These are phyloP conservation scores for Pandemis corylana DNA, from an alignment of 2,888 invertebrate species.

Conservation along the genomic window DNA sequence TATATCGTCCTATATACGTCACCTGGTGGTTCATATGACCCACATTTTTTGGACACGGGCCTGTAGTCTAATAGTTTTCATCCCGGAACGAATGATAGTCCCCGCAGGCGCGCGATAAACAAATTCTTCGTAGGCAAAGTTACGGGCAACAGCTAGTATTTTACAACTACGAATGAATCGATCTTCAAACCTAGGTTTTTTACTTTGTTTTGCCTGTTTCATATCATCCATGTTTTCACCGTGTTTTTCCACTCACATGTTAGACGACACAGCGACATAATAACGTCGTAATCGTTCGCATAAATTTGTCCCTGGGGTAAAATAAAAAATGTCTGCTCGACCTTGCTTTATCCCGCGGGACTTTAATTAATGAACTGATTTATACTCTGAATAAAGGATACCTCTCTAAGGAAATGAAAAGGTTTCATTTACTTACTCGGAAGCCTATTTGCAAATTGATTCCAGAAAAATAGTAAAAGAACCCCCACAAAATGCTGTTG, in stretches of 20 bases:
- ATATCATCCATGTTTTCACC: neutral
- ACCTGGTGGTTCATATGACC: no score
- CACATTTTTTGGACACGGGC: no score
- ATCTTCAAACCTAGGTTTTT: conserved; percentile 7
- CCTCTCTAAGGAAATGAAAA: conserved; percentile 23
- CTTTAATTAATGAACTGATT: conserved; percentile 30
- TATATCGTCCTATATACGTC: no score
- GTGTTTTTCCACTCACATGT: conserved; percentile 8
- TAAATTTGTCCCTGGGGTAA: conserved; percentile 20
- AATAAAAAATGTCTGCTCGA: neutral
- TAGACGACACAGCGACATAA: conserved; percentile 11
- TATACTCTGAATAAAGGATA: conserved; percentile 8
- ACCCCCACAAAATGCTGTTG: neutral
- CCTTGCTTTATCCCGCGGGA: conserved; percentile 2
- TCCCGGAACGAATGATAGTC: no score
- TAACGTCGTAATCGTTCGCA: neutral
- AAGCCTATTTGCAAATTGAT: conserved; percentile 9
- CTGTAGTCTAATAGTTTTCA: no score
- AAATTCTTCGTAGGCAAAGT: no score
- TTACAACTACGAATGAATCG: neutral
- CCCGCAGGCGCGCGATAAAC: no score
- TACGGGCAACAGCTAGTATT: no score
- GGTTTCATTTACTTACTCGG: conserved; percentile 19
- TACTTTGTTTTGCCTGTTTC: conserved; percentile 13
- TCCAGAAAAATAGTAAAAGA: conserved; percentile 6